Percentiles rank a stretch among this genome's conserved stretches.
Evolutionary conservation across 1,140 invertebrate genomes (phyloP).

Genomic region (Calycopis cecrops): DNA sequence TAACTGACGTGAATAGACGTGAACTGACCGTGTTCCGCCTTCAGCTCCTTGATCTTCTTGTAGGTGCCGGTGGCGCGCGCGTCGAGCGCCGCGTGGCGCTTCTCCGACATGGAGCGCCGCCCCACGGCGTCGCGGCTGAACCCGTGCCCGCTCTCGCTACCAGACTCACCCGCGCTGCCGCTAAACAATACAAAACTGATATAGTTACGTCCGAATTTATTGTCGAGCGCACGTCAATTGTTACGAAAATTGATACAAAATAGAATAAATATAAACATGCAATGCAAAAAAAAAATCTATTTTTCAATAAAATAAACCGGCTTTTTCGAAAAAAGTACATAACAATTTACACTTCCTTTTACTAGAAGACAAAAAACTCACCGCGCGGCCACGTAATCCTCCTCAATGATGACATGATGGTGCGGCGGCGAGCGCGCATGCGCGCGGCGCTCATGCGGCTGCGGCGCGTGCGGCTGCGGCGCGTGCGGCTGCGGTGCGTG

Average conservation of each 20-base stretch:
- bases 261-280: too few relatives aligned
- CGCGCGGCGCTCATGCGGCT: constrained; percentile 47
- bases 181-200: constrained; percentile 8
- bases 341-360: too few relatives aligned
- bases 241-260: too few relatives aligned
- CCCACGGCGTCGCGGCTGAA: constrained; percentile 92
- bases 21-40: constrained; percentile 55
- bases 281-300: too few relatives aligned
- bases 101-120: constrained; percentile 97
- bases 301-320: too few relatives aligned
- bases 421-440: constrained; percentile 60
- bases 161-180: constrained; percentile 52
- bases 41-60: constrained; percentile 92
- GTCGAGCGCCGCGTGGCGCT: constrained; percentile 94
- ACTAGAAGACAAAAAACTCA: too few relatives aligned
- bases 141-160: constrained; percentile 55
- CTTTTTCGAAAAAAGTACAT: too few relatives aligned
- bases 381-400: constrained; percentile 77
- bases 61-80: constrained; percentile 97
- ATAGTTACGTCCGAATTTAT: too few relatives aligned
- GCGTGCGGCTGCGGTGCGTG: constrained; percentile 60
- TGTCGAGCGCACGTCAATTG: too few relatives aligned
- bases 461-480: constrained; percentile 52
- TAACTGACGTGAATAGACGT: neutral
- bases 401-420: constrained; percentile 81